phyloP scores from a whole-genome alignment of 1,140 invertebrate genomes.

The Tetramorium simillimum region DNA sequence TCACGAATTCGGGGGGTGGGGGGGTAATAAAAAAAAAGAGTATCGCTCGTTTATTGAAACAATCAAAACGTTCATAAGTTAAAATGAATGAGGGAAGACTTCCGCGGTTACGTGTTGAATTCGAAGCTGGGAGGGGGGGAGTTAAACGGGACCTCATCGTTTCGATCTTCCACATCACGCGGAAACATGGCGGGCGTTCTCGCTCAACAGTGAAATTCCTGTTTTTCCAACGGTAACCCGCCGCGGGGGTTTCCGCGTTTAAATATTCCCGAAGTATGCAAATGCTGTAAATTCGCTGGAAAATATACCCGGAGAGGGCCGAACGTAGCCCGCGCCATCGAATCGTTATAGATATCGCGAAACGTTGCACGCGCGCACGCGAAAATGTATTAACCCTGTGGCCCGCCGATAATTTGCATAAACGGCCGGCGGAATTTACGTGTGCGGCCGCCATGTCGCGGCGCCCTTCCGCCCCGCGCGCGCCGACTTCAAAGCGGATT shows the following conservation, averaged over 20 bases:
- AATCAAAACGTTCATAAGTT: neutral
- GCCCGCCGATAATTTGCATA: slow-evolving; percentile 75
- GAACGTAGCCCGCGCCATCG: slow-evolving; percentile 5
- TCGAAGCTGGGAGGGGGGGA: neutral
- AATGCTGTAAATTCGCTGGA: slow-evolving; percentile 64
- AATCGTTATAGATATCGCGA: slow-evolving; percentile 43
- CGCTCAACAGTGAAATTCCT: slow-evolving; percentile 58
- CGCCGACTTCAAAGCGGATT: slow-evolving; percentile 72
- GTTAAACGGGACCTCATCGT: slow-evolving; percentile 53
- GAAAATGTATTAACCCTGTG: slow-evolving; percentile 70
- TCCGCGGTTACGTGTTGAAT: slow-evolving; percentile 12
- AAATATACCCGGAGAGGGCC: slow-evolving; percentile 52
- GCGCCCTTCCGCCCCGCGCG: neutral
- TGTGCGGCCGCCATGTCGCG: slow-evolving; percentile 44
- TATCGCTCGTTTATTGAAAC: neutral
- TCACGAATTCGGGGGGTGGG: no score
- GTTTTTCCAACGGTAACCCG: slow-evolving; percentile 58
- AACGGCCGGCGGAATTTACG: slow-evolving; percentile 68
- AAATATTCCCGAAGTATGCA: slow-evolving; percentile 62
- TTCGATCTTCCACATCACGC: slow-evolving; percentile 58
- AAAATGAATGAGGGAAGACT: slow-evolving; percentile 14
- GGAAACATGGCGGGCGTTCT: slow-evolving; percentile 58
- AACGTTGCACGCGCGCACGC: slow-evolving; percentile 51
- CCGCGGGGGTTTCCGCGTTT: slow-evolving; percentile 59
- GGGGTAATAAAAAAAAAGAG: neutral